Conservation (phyloP, 2,888 invertebrate genomes). For the Limnephilus lunatus region DNA sequence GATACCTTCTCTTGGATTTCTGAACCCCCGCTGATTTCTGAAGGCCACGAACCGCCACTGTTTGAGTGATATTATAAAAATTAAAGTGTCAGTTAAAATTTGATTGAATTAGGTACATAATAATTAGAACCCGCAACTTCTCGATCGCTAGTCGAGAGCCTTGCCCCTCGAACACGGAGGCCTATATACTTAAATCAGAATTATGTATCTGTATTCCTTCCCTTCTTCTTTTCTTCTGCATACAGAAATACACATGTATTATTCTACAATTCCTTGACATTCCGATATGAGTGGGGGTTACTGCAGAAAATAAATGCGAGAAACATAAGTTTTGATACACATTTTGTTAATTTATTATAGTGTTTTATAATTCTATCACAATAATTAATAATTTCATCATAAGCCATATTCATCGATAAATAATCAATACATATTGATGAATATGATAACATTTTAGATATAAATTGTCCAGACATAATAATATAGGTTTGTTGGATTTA, state of each 20-base stretch:
- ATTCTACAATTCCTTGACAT: not conserved
- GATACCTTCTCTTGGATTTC: no score
- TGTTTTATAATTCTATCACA: slow-evolving; percentile 42
- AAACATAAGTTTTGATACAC: not conserved
- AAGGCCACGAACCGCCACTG: no score
- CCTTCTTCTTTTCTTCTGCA: not conserved
- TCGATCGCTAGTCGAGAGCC: no score
- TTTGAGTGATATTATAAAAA: no score
- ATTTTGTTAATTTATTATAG: slow-evolving; percentile 22
- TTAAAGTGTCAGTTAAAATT: no score
- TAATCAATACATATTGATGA: slow-evolving; percentile 7
- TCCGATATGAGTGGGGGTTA: not conserved
- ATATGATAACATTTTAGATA: not conserved
- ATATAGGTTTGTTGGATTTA: not conserved
- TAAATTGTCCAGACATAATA: slow-evolving; percentile 11
- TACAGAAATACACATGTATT: not conserved
- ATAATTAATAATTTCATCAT: slow-evolving; percentile 43
- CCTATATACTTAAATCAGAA: not conserved
- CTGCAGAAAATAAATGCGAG: not conserved
- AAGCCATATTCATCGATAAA: slow-evolving; percentile 19
- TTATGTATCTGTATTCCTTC: not conserved
- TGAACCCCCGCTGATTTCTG: no score
- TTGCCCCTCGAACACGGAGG: no score
- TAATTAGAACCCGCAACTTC: no score
- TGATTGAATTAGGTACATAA: no score